Evolutionary conservation across 2,113 vertebrate species (phyloP).

Genomic region (Zosterops lateralis): DNA sequence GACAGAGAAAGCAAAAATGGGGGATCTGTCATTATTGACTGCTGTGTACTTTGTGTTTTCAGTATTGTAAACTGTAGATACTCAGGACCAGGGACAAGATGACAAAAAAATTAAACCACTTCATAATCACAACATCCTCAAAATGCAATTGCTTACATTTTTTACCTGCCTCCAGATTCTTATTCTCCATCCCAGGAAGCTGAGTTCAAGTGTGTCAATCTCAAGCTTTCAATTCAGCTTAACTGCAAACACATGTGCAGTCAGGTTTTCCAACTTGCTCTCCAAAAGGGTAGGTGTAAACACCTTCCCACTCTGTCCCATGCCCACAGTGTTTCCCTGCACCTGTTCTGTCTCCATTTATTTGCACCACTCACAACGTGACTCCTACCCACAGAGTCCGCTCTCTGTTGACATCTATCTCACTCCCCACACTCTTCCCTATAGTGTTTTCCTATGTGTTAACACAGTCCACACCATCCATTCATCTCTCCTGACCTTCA

Average conservation of each 20-base stretch:
- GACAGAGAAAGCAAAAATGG: not conserved
- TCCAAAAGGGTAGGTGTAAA: not conserved
- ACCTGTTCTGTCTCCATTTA: not conserved
- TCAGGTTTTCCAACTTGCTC: not conserved
- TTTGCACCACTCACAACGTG: not conserved
- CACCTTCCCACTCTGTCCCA: not conserved
- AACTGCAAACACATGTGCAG: not conserved
- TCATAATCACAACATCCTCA: not conserved
- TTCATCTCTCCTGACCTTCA: not conserved
- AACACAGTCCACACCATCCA: not conserved
- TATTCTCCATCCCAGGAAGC: not conserved
- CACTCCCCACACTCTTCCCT: accelerated
- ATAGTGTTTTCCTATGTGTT: not conserved
- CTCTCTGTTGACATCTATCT: not conserved
- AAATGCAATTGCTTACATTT: not conserved
- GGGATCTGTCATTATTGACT: not conserved
- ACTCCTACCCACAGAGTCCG: not conserved
- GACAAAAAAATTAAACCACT: not conserved
- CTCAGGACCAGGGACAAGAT: not conserved
- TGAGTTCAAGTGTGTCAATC: not conserved
- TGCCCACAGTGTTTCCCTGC: accelerated
- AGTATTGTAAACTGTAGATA: not conserved
- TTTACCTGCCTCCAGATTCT: not conserved
- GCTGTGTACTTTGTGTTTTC: not conserved
- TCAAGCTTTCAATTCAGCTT: not conserved